Evolutionary conservation across 2,888 invertebrate genomes (phyloP).

Genomic region (Liposcelis brunnea): DNA sequence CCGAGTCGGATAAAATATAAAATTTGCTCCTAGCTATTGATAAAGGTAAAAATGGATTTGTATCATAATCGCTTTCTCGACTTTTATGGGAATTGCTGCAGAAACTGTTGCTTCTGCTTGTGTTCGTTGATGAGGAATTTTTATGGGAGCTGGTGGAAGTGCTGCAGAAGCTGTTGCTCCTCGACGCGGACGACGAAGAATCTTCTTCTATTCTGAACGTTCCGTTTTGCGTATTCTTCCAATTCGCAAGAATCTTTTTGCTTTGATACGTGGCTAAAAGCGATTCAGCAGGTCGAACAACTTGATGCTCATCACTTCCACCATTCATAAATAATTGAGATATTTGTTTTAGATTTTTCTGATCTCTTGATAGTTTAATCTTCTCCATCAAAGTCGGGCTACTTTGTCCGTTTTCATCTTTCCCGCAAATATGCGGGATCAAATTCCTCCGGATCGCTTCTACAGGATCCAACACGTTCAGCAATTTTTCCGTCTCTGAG

Average conservation of each 20-base stretch:
- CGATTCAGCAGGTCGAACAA: not conserved
- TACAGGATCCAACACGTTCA: conserved; percentile 38
- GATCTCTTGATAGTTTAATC: conserved; percentile 29
- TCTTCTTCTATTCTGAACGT: not conserved
- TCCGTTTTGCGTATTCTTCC: not conserved
- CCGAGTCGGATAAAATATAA: conserved; percentile 2
- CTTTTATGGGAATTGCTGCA: not conserved
- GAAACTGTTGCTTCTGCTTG: conserved; percentile 6
- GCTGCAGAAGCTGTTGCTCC: conserved; percentile 11
- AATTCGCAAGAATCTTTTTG: not conserved
- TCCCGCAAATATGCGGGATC: conserved; percentile 61
- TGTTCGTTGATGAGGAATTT: conserved; percentile 19
- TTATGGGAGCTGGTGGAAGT: conserved; percentile 18
- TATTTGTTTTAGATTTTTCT: conserved; percentile 31
- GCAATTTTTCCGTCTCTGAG: conserved; percentile 9
- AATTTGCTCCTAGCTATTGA: not conserved
- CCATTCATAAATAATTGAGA: conserved; percentile 18
- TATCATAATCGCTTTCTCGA: too few relatives aligned
- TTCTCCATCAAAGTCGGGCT: conserved; percentile 24
- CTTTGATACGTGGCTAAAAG: not conserved
- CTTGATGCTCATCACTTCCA: not conserved
- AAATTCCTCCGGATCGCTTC: conserved; percentile 57
- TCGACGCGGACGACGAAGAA: not conserved
- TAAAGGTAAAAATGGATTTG: not conserved
- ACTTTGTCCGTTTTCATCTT: conserved; percentile 25